Evolutionary conservation across 2,888 invertebrate genomes (phyloP), one percentile per base, ranked within the genome.

Genomic region (Pachydiplax longipennis): DNA sequence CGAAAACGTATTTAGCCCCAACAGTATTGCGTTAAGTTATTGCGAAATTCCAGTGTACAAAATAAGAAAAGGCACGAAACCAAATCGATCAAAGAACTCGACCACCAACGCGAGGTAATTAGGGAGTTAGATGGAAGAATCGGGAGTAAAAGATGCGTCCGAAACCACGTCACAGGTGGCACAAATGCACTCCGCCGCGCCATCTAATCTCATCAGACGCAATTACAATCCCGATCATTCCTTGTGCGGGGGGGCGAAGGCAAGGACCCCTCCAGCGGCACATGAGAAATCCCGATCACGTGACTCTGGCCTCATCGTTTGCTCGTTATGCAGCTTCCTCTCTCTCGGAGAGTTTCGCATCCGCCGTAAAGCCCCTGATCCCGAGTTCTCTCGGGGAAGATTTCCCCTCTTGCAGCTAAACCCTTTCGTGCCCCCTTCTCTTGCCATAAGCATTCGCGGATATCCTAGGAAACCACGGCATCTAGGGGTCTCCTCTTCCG

Each of bases 301-400:
- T 91, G 91, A 91, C 91, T 37, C 91, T 91, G 81, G 90, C 91
- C 91, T 91, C 91, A 91, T 91, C 91, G 91, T 91, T 91, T 91
- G 91, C 91, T 91, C 91, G 91, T 91, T 91, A 91, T 90, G 91
- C 87, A 87, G 61, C 87, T 87, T 65, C 53, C 81, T 35, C 83
- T 35, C 53, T 35, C 35, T 10, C 22, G 22, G 87, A 58, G 87
- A 61, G 83, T 82, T 53, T 13, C 82, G 82, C 58, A 83, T 61
- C 65, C 35, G 83, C 83, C 83, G 61, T 22, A 61, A 87, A 87
- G 87, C 87, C 87, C 61, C 87, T 87, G 87, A 87, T 87, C 87
- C 87, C 37, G 83, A 83, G 58, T 58, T 53, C 53, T 58, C 83
- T 53, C 61, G 37, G 61, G 58, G 61, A 87, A 61, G 61, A 87